Evolutionary conservation across 2,888 invertebrate genomes (phyloP), one percentile per base, ranked within the genome.

Genomic region (Andricus quercusramuli): DNA sequence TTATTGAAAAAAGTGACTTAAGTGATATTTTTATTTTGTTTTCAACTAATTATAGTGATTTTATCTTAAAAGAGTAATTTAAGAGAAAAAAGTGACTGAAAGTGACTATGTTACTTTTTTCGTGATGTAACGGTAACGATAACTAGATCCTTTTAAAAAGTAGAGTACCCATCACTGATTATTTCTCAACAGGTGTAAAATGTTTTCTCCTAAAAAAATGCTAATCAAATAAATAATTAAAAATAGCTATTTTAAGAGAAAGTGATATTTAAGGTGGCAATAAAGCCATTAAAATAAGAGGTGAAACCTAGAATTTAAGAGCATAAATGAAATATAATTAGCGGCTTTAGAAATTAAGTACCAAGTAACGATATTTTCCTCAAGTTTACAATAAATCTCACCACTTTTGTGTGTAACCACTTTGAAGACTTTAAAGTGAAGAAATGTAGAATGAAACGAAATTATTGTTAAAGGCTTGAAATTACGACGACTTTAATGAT

Each of bases 381-480:
- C 25, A 62, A 56, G n/a, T 56, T 20, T 56, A 56, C n/a, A 56
- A 56, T 62, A 62, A 62, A 62, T 62, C 22, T 62, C n/a, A 62
- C 62, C 9, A 25, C 62, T 25, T 62, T 3, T 62, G 25, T 3
- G 25, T 25, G 25, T 62, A 62, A 22, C 13, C 20, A 25, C 22
- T 47, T 70, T 1, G 9, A 70, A 70, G 15, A 70, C 6, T 47
- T 51, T 25, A 25, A 25, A 70, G 29, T 62, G 47, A 47, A 15
- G 25, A 15, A 51, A 47, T 47, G 11, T 25, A 25, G 70, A 17
- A 70, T 70, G 25, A 17, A 47, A 47, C 25, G 44, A 51, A 70
- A 70, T 70, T 70, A 70, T 47, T 47, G 25, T 70, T 25, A 29
- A 70, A 47, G 29, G 15, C 51, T 25, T 51, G 20, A 17, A 70